Conservation (phyloP, 2,888 invertebrate species). For the Nineta flava region DNA sequence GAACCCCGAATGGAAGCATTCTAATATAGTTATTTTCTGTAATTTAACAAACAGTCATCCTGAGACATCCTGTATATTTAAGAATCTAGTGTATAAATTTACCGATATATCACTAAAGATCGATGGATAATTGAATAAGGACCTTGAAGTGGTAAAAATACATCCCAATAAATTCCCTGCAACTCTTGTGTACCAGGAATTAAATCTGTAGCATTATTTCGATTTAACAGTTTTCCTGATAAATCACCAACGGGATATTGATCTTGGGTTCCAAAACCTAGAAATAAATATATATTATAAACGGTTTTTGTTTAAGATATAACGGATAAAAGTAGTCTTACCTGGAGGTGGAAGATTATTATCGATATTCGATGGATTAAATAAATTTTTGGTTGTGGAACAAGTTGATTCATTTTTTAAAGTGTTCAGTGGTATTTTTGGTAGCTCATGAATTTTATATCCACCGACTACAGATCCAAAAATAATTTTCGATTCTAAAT, state of each 20-base stretch:
- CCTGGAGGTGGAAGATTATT: slow-evolving; percentile 52
- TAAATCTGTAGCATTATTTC: slow-evolving; percentile 52
- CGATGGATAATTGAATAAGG: slow-evolving; percentile 62
- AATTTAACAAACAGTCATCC: too few relatives aligned
- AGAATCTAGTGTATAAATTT: slow-evolving; percentile 11
- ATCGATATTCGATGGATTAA: slow-evolving; percentile 51
- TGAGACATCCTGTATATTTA: background rate
- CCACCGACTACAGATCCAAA: slow-evolving; percentile 57
- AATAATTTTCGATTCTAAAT: slow-evolving; percentile 52
- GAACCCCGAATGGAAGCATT: too few relatives aligned
- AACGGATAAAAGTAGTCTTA: slow-evolving; percentile 17
- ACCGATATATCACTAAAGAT: slow-evolving; percentile 63
- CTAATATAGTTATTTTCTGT: too few relatives aligned
- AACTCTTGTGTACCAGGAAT: slow-evolving; percentile 58
- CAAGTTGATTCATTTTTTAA: slow-evolving; percentile 33
- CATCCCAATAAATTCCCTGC: slow-evolving; percentile 64
- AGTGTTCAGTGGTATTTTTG: slow-evolving; percentile 33
- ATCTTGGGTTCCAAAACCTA: slow-evolving; percentile 69
- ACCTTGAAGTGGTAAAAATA: slow-evolving; percentile 71
- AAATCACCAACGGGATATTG: slow-evolving; percentile 82
- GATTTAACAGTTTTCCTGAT: slow-evolving; percentile 65
- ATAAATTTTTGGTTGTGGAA: slow-evolving; percentile 53
- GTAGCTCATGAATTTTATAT: slow-evolving; percentile 55
- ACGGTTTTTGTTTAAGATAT: background rate
- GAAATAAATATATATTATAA: slow-evolving; percentile 11